Conservation (phyloP, 2,888 invertebrate species). For the Creontiades dilutus region DNA sequence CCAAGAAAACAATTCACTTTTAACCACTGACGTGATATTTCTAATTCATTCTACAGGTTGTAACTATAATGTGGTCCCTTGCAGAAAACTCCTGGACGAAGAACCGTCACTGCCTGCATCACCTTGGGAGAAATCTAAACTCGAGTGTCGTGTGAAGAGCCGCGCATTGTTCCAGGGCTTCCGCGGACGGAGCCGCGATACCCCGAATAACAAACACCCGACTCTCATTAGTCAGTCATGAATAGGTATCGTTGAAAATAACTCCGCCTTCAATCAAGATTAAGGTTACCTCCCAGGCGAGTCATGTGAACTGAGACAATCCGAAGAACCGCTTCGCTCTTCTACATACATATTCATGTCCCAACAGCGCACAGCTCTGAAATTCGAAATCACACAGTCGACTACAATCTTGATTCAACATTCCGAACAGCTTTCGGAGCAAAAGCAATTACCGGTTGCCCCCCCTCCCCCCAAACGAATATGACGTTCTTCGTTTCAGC, state of each 20-base stretch:
- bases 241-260: slow-evolving; percentile 54
- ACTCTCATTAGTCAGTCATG: slow-evolving; percentile 64
- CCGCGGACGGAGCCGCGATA: slow-evolving; percentile 28
- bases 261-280: slow-evolving; percentile 47
- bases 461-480: slow-evolving; percentile 15
- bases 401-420: slow-evolving; percentile 15
- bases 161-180: slow-evolving; percentile 34
- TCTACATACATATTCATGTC: slow-evolving; percentile 40
- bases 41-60: no score
- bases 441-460: slow-evolving; percentile 21
- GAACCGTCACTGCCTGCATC: background rate
- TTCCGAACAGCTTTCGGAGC: slow-evolving; percentile 28
- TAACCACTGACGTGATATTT: no score
- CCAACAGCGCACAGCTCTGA: slow-evolving; percentile 25
- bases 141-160: background rate
- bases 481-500: background rate
- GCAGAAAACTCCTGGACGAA: no score
- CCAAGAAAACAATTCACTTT: no score
- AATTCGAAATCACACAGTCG: slow-evolving; percentile 40
- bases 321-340: slow-evolving; percentile 5
- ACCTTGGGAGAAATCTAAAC: background rate
- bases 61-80: no score
- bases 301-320: slow-evolving; percentile 7
- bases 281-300: slow-evolving; percentile 3
- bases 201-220: slow-evolving; percentile 61